Evolutionary conservation across 2,797 vertebrate species (phyloP).

Genomic region (Glossophaga mutica): DNA sequence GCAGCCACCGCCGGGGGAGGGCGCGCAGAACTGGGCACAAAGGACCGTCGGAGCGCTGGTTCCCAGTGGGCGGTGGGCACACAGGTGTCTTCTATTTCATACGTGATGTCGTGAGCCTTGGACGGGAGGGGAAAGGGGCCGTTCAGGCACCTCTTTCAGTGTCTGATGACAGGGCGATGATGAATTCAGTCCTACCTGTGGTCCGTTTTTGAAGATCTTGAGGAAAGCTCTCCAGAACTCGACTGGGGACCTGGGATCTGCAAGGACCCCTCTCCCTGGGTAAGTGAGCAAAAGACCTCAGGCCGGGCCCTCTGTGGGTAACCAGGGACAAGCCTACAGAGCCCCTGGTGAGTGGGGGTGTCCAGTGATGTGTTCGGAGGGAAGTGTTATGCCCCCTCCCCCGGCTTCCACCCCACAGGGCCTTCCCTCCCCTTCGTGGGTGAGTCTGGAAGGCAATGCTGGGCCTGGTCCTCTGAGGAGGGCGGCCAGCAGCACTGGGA

Average conservation of each 20-base stretch:
- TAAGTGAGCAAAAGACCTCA: background rate
- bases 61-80: accelerated
- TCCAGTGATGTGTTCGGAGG: background rate
- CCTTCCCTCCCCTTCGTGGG: background rate
- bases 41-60: no score
- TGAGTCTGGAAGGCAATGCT: background rate
- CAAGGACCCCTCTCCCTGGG: background rate
- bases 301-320: background rate
- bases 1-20: background rate
- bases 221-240: background rate
- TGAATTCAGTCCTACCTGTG: no score
- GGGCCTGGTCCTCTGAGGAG: background rate
- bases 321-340: accelerated
- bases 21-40: accelerated
- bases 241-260: background rate
- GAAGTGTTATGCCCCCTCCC: background rate
- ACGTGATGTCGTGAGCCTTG: background rate
- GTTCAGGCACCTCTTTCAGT: accelerated
- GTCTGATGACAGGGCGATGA: background rate
- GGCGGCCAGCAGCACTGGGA: background rate
- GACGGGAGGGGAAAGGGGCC: background rate
- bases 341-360: no score
- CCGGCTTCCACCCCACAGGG: background rate
- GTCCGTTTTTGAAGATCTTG: background rate
- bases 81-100: background rate